Conservation (phyloP, 2,113 vertebrate species). For the Callithrix jacchus region DNA sequence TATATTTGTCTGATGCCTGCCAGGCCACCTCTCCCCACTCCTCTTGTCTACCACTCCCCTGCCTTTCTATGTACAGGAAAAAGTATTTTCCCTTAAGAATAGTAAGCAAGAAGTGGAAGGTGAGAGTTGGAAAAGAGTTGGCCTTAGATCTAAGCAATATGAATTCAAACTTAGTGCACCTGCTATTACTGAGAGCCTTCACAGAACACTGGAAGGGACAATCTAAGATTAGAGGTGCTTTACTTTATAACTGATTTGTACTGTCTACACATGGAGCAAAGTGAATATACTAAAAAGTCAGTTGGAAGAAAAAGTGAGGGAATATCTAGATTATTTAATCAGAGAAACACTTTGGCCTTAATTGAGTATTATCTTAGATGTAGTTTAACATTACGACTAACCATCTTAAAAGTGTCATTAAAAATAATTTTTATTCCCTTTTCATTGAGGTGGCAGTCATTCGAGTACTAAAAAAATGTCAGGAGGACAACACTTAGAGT, state of each 20-base stretch:
- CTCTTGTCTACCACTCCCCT: neutral
- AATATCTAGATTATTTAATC: neutral
- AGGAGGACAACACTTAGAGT: conserved; percentile 79
- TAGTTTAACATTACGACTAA: neutral
- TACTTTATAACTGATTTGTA: neutral
- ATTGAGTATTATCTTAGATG: neutral
- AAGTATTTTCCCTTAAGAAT: neutral
- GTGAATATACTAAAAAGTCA: neutral
- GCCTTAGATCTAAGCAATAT: neutral
- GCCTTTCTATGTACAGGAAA: neutral
- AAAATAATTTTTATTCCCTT: neutral
- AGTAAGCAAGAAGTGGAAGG: neutral
- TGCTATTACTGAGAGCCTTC: neutral
- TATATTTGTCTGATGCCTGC: neutral
- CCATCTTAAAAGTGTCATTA: neutral
- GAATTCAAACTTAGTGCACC: neutral
- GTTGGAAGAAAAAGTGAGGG: neutral
- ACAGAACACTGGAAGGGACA: neutral
- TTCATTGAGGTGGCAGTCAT: neutral
- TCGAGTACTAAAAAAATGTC: conserved; percentile 62
- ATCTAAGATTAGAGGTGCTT: neutral
- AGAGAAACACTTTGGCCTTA: neutral
- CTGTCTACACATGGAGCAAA: neutral
- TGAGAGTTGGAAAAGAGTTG: neutral
- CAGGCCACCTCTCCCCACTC: neutral